Evolutionary conservation across 2,797 vertebrate genomes (phyloP), one percentile per base, ranked within the genome.

Genomic region (Ataeniobius toweri): DNA sequence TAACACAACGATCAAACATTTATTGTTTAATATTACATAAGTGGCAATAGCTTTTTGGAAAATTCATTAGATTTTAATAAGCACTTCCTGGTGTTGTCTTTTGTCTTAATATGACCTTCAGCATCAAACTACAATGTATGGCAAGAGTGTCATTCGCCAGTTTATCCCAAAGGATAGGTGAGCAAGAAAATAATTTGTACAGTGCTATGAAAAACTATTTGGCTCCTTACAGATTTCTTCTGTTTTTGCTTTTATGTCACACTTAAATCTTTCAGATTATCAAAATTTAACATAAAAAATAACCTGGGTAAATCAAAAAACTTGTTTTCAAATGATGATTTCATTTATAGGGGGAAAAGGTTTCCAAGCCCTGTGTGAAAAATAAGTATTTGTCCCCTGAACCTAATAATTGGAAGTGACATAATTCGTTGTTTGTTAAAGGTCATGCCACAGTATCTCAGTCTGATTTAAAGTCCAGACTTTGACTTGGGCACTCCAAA

Each of bases 91-190:
- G 3, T 18, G 6, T 36, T 75, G 55, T 65, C 53, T 75, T 70
- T 63, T 65, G 39, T 44, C 39, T 65, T 24, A 50, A 82, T 80
- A 80, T 68, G 46, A 77, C 50, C 86, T 81, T 84, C 76, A 48
- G 81, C 46, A 39, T 86, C 74, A 77, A 69, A 78, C 78, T 75
- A 65, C 26, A 55, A 72, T 78, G 56, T 76, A 79, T 71, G 55
- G 78, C 71, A 68, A 78, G 81, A 77, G 80, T 81, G 77, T 87
- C 63, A 75, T 93, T 86, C 86, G 80, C 74, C 46, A 85, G 77
- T 80, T 75, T 86, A 90, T 79, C 80, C 68, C 75, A 6, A 20
- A 69, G 76, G 6, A 16, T 6, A 22, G 44, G 26, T 55, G 9
- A 73, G 8, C 31, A 55, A 65, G 39, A 73, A 36, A 48, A 26